Base-by-base conservation (phyloP, 64 coral and sea anemone genomes). In the Actinia equina region DNA sequence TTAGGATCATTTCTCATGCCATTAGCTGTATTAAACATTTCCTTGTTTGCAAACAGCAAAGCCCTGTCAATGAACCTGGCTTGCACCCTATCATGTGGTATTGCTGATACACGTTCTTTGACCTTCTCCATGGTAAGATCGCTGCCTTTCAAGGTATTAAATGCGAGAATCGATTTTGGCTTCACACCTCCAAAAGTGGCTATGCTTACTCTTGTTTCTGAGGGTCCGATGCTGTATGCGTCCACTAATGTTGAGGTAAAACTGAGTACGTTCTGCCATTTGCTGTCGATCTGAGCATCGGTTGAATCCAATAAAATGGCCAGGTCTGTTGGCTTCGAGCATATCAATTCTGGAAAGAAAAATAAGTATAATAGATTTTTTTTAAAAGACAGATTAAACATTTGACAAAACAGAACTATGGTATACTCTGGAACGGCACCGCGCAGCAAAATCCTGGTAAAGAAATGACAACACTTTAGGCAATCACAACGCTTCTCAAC, bases 261-360 rank as follows among this genome's bases (percentile, higher is more conserved):
- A 20, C 78, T 44, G 20, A 91, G 43, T 25, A 91, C 77, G 52
- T 91, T 62, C 14, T 12, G 76, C 89, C 89, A 91, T 22, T 91
- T 87, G 58, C 56, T 82, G 42, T 54, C 22, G 26, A 61, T 49
- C 17, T 54, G 43, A 58, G 45, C 58, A 77, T 84, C 63, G 45
- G 89, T 74, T 15, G 89, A 86, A 56, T 91, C 89, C 56, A 91
- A 71, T 18, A 91, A 43, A 22, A 91, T 91, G 22, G 71, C 89
- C 55, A 91, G 51, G 19, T 91, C 89, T 19, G 74, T 82, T 37
- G 89, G 74, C 52, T 91, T 60, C 0, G 84, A 52, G 67, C 89
- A 91, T 12, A 91, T 71, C 77, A 91, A 22, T 58, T 91, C 89
- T 91, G 23, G 65, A 70, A 43, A 60, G 30, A 43, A 76, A 90